Conservation (phyloP, 2,113 vertebrate genomes). For the Pedetes capensis region DNA sequence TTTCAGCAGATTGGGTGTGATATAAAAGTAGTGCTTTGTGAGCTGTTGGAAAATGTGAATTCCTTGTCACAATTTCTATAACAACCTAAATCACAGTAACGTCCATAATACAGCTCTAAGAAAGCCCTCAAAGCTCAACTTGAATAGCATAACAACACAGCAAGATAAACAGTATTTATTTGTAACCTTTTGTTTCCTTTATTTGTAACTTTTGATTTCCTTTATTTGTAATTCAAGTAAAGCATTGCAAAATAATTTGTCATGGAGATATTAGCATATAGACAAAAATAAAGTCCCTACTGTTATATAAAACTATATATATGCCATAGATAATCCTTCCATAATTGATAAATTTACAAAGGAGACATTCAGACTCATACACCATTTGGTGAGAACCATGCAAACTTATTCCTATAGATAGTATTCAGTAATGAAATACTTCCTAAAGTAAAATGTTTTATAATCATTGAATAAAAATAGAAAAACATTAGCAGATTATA, state of each 20-base stretch:
- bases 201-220: neutral
- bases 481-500: neutral
- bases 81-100: neutral
- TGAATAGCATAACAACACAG: neutral
- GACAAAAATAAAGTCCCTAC: neutral
- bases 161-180: neutral
- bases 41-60: neutral
- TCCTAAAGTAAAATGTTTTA: neutral
- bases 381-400: neutral
- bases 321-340: neutral
- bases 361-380: neutral
- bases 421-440: neutral
- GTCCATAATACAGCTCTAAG: neutral
- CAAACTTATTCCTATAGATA: neutral
- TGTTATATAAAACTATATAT: neutral
- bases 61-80: neutral
- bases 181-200: neutral
- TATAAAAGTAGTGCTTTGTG: conserved; percentile 59
- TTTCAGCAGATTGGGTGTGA: conserved; percentile 61
- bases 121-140: neutral
- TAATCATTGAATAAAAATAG: conserved; percentile 35
- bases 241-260: neutral
- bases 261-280: neutral
- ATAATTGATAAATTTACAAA: conserved; percentile 7
- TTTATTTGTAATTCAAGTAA: conserved; percentile 34